Evolutionary conservation across 2,113 vertebrate genomes (phyloP), one percentile per base, ranked within the genome.

Genomic region (Morone saxatilis): DNA sequence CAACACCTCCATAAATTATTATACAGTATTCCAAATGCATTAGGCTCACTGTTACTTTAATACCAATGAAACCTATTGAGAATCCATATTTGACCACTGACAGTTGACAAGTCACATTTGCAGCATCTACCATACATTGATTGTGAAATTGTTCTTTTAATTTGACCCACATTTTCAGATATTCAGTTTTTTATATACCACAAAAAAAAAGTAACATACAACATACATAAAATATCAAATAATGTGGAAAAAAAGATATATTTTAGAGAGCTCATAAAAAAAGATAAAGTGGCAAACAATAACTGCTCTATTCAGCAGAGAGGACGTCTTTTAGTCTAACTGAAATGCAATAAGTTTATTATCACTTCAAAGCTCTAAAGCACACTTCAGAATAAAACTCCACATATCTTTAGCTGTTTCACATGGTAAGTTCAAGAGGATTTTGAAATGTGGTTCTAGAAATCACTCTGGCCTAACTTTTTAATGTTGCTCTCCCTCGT

Each of bases 61-160:
- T 36, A 62, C 12, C 9, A 80, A 40, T 19, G 20, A 65, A 8
- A 20, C 22, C 12, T 71, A 48, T 22, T 10, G 40, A 36, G 19
- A 41, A 78, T 48, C 13, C 13, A 63, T 11, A 20, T 68, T 56
- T 78, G 53, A 63, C 67, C 11, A 31, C 31, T 48, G 19, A 54
- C 17, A 9, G 71, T 16, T 43, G 50, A 51, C n/a, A n/a, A n/a
- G 1, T 63, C 12, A 56, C 13, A 20, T 66, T 56, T 60, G 19
- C 66, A 53, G 25, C 45, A 75, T 74, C 13, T 22, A 40, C 45
- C 13, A 7, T 1, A 20, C 8, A 38, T 8, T 31, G 5, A 36
- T 31, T 6, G 1, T 60, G 57, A 16, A 13, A 4, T 9, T 2
- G 1, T 69, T 7, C 13, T 43, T 53, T 53, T 16, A 12, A 13